A percentile compares a stretch with the other conserved stretches of the same genome.
Evolutionary conservation across 2,888 invertebrate species (phyloP).

Genomic region (Pemphredon lugubris): DNA sequence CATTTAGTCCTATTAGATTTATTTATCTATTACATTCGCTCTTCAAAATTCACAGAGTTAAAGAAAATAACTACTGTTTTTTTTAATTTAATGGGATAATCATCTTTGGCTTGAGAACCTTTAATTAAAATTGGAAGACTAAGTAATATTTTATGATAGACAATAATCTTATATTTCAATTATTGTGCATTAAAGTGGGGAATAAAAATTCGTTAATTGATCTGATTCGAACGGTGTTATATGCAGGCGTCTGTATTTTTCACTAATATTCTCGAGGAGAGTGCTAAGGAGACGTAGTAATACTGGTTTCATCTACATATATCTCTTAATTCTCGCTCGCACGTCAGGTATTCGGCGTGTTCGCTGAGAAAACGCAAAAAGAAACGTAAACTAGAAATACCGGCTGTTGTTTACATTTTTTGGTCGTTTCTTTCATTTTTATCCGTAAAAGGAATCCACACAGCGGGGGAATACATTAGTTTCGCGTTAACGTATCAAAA

Average conservation of each 20-base stretch:
- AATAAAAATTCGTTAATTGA: too few relatives aligned
- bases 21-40: too few relatives aligned
- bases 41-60: too few relatives aligned
- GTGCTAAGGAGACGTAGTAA: constrained; percentile 2
- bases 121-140: neutral
- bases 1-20: too few relatives aligned
- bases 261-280: too few relatives aligned
- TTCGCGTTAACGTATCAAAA: constrained; percentile 30
- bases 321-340: neutral
- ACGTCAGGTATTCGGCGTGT: constrained; percentile 3
- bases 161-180: neutral
- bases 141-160: neutral
- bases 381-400: neutral
- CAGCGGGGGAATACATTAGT: neutral
- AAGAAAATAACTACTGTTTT: too few relatives aligned
- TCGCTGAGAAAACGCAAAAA: too few relatives aligned
- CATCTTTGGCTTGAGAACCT: too few relatives aligned
- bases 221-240: too few relatives aligned
- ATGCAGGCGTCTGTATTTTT: too few relatives aligned
- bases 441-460: neutral
- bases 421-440: constrained; percentile 13
- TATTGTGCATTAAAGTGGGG: neutral
- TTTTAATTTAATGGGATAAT: too few relatives aligned
- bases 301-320: constrained; percentile 16
- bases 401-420: constrained; percentile 1